Percentiles rank a stretch among this genome's conserved stretches.
Conservation (phyloP, 2,797 vertebrate genomes). For the Xenentodon cancila region DNA sequence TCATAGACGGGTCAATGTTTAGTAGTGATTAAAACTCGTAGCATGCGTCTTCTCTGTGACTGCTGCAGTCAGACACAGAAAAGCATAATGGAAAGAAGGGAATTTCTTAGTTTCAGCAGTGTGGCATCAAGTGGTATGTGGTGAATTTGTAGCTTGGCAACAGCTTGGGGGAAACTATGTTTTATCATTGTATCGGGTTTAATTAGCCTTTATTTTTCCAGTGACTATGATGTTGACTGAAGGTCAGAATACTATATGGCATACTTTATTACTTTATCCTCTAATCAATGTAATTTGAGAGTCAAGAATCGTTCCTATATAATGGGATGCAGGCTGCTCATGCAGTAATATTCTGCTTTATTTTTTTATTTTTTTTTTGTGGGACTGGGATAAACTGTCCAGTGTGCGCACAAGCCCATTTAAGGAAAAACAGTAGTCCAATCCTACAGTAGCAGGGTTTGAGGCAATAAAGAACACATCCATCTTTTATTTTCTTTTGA, state of each 20-base stretch:
- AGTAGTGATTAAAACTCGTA: slow-evolving; percentile 3
- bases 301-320: slow-evolving; percentile 28
- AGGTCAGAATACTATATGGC: slow-evolving; percentile 20
- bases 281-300: slow-evolving; percentile 32
- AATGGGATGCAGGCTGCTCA: slow-evolving; percentile 25
- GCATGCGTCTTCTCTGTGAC: no score
- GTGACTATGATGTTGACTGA: slow-evolving; percentile 22
- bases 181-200: slow-evolving; percentile 47
- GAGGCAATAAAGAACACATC: slow-evolving; percentile 16
- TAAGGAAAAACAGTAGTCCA: slow-evolving; percentile 24
- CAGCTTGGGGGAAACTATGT: slow-evolving; percentile 29
- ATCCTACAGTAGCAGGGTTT: slow-evolving; percentile 30
- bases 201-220: slow-evolving; percentile 26
- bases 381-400: slow-evolving; percentile 13
- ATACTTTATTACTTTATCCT: slow-evolving; percentile 34
- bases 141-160: slow-evolving; percentile 48
- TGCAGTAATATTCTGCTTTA: slow-evolving; percentile 11
- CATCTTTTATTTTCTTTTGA: not conserved
- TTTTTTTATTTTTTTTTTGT: not conserved
- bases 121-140: not conserved
- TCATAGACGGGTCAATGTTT: not conserved
- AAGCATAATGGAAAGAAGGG: not conserved
- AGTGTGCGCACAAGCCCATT: slow-evolving; percentile 25
- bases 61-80: not conserved
- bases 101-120: slow-evolving; percentile 14